Evolutionary conservation across 1,140 invertebrate species (phyloP), one percentile per base, ranked within the genome.

Genomic region (Orius laevigatus): DNA sequence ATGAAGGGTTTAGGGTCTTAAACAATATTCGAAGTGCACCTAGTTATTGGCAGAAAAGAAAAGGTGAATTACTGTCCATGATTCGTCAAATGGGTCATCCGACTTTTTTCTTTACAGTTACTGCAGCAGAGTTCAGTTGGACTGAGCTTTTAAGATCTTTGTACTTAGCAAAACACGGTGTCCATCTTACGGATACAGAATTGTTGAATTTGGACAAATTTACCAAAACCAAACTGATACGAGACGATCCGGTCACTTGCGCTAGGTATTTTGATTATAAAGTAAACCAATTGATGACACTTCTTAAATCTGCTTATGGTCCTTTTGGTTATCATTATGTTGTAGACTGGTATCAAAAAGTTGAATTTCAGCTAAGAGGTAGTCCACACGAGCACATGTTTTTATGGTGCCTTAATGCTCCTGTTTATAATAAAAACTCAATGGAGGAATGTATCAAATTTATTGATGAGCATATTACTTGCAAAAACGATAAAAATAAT

Each of bases 391-490:
- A 5, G 5, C 46, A 47, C n/a, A 33, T 11, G 4, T 16, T 36
- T 5, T 32, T 47, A 9, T 47, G 20, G 12, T 8, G 4, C n/a
- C 36, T n/a, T 14, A 40, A 40, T 15, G 6, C 38, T 14, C 38
- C 38, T 12, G 33, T 14, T 38, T 4, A 16, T 11, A 25, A 47
- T 8, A 47, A 34, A 5, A 12, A 9, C 9, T n/a, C n/a, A n/a
- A n/a, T n/a, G n/a, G n/a, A n/a, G n/a, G 47, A 48, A 3, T 38
- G 32, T n/a, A 20, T 48, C 3, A 39, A 42, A 6, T 48, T 48
- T 19, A 48, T 48, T 4, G 47, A 48, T 20, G 41, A 11, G 41
- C 18, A 42, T 41, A 48, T 48, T 5, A 48, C 47, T 10, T 48
- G 47, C 34, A 38, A 15, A 41, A 42, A 39, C 8, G 34, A 48